phyloP scores from a whole-genome alignment of 2,888 invertebrate species.

The Priapulus caudatus region DNA sequence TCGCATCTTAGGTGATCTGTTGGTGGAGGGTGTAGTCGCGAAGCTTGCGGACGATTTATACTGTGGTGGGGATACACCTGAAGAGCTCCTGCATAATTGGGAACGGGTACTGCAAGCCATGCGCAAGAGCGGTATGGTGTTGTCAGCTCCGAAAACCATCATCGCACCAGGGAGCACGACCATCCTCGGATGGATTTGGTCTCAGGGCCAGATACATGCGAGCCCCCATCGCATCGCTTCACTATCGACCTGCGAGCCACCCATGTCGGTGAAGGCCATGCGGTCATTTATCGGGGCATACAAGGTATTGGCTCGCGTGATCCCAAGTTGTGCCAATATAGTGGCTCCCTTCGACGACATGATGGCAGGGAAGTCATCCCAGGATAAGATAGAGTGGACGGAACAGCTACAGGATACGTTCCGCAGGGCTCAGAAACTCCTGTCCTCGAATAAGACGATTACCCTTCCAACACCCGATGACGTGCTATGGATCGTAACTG shows the following conservation, averaged over 20 bases:
- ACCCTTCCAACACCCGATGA: slow-evolving; percentile 14
- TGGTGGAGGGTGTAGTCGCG: slow-evolving; percentile 7
- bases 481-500: slow-evolving; percentile 15
- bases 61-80: slow-evolving; percentile 7
- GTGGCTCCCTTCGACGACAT: slow-evolving; percentile 10
- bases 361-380: slow-evolving; percentile 13
- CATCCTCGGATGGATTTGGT: slow-evolving; percentile 20
- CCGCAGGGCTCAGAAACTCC: slow-evolving; percentile 8
- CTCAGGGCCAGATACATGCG: slow-evolving; percentile 13
- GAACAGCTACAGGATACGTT: slow-evolving; percentile 11
- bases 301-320: slow-evolving; percentile 14
- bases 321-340: slow-evolving; percentile 9
- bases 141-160: slow-evolving; percentile 17
- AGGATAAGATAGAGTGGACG: slow-evolving; percentile 15
- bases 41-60: slow-evolving; percentile 12
- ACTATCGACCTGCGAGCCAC: slow-evolving; percentile 13
- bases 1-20: slow-evolving; percentile 9
- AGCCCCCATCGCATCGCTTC: slow-evolving; percentile 16
- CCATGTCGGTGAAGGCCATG: slow-evolving; percentile 17
- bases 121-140: slow-evolving; percentile 7
- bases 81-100: slow-evolving; percentile 15
- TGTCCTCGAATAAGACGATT: slow-evolving; percentile 10
- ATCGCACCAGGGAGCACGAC: slow-evolving; percentile 7
- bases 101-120: slow-evolving; percentile 15
- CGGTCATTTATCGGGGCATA: slow-evolving; percentile 12